Evolutionary conservation across 2,888 invertebrate species (phyloP).

Genomic region (Stictocephala bisonia): DNA sequence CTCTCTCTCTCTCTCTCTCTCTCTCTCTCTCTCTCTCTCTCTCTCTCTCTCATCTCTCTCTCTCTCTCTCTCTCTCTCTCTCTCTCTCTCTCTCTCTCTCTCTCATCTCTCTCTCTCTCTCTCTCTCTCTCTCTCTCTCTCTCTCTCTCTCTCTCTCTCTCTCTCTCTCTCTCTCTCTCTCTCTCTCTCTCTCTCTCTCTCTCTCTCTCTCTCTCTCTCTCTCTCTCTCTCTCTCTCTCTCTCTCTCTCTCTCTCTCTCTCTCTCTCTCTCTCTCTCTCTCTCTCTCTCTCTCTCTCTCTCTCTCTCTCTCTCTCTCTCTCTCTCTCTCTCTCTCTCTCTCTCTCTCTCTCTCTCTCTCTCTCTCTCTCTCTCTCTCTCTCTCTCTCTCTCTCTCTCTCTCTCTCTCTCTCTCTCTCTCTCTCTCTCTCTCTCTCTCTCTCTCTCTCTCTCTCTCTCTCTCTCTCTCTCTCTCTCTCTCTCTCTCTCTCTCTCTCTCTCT

Average conservation of each 20-base stretch:
- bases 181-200: background rate
- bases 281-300: background rate
- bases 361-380: background rate
- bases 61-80: too few relatives aligned
- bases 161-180: background rate
- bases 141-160: background rate
- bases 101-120: too few relatives aligned
- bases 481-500: background rate
- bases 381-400: background rate
- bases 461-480: background rate
- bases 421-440: background rate
- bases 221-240: background rate
- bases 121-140: background rate
- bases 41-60: too few relatives aligned
- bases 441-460: background rate
- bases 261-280: background rate
- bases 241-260: background rate
- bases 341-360: background rate
- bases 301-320: background rate
- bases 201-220: background rate
- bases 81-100: background rate
- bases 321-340: background rate
- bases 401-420: background rate
- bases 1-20: constrained; percentile 2
- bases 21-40: background rate